These are phyloP conservation scores for Lithosia quadra DNA, from an alignment of 2,888 invertebrate genomes.

Conservation along the genomic window DNA sequence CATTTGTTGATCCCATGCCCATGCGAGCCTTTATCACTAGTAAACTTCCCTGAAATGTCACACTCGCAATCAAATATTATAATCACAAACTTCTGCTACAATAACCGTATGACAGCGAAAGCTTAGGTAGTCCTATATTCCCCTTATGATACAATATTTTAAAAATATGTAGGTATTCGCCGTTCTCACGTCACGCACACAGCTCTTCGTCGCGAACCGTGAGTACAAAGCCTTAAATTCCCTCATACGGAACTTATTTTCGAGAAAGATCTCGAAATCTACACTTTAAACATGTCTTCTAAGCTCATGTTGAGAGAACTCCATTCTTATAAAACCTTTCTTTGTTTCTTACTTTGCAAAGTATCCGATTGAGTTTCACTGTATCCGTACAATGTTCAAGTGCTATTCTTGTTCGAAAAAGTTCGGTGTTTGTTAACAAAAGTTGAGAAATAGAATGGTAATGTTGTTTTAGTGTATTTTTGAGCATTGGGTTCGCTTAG, in stretches of 20 bases:
- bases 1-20: no score
- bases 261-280: slow-evolving; percentile 25
- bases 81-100: no score
- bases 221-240: slow-evolving; percentile 8
- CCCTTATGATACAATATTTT: neutral
- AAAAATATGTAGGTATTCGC: neutral
- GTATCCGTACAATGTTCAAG: slow-evolving; percentile 12
- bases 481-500: neutral
- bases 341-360: slow-evolving; percentile 34
- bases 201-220: neutral
- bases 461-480: slow-evolving; percentile 9
- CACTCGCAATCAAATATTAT: neutral
- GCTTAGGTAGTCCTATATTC: neutral
- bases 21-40: no score
- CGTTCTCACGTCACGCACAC: neutral
- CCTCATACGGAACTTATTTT: slow-evolving; percentile 6
- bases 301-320: slow-evolving; percentile 37
- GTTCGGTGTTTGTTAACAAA: slow-evolving; percentile 13
- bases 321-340: slow-evolving; percentile 27
- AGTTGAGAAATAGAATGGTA: slow-evolving; percentile 17
- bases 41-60: neutral
- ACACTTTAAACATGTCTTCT: slow-evolving; percentile 33
- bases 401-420: slow-evolving; percentile 9
- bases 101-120: no score
- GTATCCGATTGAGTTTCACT: slow-evolving; percentile 24